Evolutionary conservation across 1,140 invertebrate species (phyloP).

Genomic region (Doryteuthis pealeii): DNA sequence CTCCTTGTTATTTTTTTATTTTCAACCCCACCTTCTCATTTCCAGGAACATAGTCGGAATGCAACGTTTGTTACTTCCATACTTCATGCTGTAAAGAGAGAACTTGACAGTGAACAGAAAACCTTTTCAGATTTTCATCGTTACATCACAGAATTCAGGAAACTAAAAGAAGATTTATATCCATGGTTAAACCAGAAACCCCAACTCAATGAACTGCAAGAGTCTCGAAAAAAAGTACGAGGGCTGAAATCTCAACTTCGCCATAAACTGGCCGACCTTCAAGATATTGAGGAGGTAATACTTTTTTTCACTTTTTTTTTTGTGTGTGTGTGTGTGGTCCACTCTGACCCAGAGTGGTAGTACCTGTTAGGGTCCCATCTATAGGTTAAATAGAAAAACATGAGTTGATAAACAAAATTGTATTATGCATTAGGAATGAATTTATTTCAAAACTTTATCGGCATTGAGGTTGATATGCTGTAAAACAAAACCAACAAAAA

Average conservation of each 20-base stretch:
- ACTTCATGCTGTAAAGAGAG: background rate
- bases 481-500: too few relatives aligned
- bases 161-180: slow-evolving; percentile 27
- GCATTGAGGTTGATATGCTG: too few relatives aligned
- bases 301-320: too few relatives aligned
- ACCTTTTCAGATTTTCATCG: slow-evolving; percentile 19
- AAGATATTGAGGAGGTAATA: slow-evolving; percentile 43
- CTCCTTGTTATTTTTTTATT: too few relatives aligned
- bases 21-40: too few relatives aligned
- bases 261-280: slow-evolving; percentile 43
- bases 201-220: slow-evolving; percentile 28
- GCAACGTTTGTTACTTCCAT: background rate
- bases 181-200: slow-evolving; percentile 38
- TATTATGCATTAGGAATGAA: too few relatives aligned
- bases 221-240: slow-evolving; percentile 29
- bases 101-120: background rate
- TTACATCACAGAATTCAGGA: slow-evolving; percentile 28
- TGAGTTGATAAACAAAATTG: too few relatives aligned
- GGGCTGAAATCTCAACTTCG: slow-evolving; percentile 43
- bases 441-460: too few relatives aligned
- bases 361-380: too few relatives aligned
- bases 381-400: too few relatives aligned
- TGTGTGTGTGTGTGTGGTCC: too few relatives aligned
- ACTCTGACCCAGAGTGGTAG: too few relatives aligned
- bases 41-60: background rate